Evolutionary conservation across 64 coral and sea anemone species (phyloP).

Genomic region (Orbicella faveolata): DNA sequence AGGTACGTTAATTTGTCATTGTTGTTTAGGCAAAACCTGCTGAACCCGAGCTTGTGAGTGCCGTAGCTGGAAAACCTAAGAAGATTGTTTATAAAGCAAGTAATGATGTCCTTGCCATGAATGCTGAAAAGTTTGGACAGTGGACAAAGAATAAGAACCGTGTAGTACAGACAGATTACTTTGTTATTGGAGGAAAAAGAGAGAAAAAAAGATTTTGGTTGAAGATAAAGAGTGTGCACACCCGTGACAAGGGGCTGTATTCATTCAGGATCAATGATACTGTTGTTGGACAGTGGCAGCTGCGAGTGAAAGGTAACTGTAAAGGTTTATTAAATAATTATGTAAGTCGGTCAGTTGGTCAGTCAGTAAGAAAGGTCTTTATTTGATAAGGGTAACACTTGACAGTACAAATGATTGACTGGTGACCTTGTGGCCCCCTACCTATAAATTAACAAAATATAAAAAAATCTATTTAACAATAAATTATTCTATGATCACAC

Average conservation of each 20-base stretch:
- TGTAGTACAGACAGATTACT: not conserved
- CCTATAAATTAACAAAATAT: too few species aligned
- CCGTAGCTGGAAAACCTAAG: not conserved
- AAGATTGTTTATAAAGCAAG: slow-evolving; percentile 2
- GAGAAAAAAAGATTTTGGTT: slow-evolving; percentile 16
- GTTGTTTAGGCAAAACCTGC: too few species aligned
- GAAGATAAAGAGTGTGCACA: slow-evolving; percentile 1
- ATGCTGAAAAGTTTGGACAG: not conserved
- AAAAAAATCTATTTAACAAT: too few species aligned
- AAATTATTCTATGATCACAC: too few species aligned
- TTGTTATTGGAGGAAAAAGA: slow-evolving; percentile 4
- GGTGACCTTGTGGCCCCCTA: too few species aligned
- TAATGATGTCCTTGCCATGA: not conserved
- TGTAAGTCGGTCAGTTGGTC: too few species aligned
- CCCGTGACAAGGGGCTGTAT: not conserved
- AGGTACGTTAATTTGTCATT: too few species aligned
- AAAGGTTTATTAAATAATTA: too few species aligned
- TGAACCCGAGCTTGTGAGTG: too few species aligned
- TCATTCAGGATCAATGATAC: slow-evolving; percentile 21
- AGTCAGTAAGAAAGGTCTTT: too few species aligned
- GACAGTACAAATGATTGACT: too few species aligned
- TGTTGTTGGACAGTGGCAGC: slow-evolving; percentile 1
- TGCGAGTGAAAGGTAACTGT: not conserved
- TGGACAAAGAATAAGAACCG: not conserved
- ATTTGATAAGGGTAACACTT: too few species aligned